phyloP scores from a whole-genome alignment of 2,888 invertebrate species.

The Cantharis rustica region DNA sequence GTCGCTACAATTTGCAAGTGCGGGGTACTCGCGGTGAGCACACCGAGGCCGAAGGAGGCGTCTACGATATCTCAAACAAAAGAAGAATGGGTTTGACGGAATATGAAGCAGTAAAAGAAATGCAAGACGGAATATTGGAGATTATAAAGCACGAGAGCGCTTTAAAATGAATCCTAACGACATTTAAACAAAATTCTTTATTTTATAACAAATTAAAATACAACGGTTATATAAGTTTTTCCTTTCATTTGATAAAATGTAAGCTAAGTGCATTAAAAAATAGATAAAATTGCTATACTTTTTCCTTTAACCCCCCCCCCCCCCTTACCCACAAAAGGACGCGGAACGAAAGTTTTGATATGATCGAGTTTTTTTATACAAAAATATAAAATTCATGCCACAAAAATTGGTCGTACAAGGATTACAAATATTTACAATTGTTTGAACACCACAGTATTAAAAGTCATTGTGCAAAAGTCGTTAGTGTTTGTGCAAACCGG shows the following conservation, averaged over 20 bases:
- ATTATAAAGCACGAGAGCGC: conserved; percentile 62
- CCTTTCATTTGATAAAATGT: neutral
- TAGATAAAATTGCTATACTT: neutral
- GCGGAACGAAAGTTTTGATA: conserved; percentile 11
- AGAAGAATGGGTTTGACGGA: conserved; percentile 70
- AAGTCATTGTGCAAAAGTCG: conserved; percentile 22
- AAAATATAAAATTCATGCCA: conserved; percentile 26
- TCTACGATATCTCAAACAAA: conserved; percentile 71
- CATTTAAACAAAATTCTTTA: conserved; percentile 1
- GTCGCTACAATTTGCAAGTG: conserved; percentile 63
- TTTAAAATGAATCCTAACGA: neutral
- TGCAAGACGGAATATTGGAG: conserved; percentile 66
- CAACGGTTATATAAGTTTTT: conserved; percentile 1
- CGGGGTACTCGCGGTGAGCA: conserved; percentile 67
- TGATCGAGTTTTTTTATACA: conserved; percentile 16
- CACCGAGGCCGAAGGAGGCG: conserved; percentile 63
- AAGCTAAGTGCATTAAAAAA: neutral
- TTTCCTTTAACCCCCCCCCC: neutral
- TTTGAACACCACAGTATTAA: conserved; percentile 21
- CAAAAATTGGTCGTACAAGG: conserved; percentile 2
- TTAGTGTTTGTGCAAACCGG: neutral
- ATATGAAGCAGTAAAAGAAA: conserved; percentile 65
- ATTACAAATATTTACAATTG: conserved; percentile 26
- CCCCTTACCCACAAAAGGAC: no score
- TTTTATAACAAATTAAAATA: conserved; percentile 20